These are phyloP conservation scores for Hemibagrus guttatus DNA, from an alignment of 2,797 vertebrate genomes.

Conservation along the genomic window DNA sequence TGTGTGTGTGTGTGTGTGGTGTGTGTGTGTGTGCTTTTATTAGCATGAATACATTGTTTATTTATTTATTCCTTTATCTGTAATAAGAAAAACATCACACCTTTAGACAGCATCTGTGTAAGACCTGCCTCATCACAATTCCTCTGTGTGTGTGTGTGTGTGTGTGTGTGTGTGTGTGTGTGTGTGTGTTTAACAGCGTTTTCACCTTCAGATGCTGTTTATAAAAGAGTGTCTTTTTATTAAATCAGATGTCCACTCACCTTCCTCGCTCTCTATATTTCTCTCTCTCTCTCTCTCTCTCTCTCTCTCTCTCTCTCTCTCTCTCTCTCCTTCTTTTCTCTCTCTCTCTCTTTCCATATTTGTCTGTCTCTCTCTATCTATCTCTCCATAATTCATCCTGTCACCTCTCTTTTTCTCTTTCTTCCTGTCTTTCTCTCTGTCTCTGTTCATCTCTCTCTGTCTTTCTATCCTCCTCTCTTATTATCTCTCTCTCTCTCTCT, in stretches of 20 bases:
- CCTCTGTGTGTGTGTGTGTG: conserved; percentile 1
- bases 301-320: neutral
- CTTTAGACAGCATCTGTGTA: neutral
- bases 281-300: neutral
- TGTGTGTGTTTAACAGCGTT: conserved; percentile 16
- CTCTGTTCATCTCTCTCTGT: neutral
- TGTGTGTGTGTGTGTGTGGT: conserved; percentile 5
- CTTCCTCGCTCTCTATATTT: neutral
- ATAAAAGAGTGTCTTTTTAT: conserved; percentile 40
- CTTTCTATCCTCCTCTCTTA: neutral
- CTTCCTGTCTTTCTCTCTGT: neutral
- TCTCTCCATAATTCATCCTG: neutral
- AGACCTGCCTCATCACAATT: conserved; percentile 28
- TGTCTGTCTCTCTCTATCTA: no score
- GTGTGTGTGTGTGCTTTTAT: conserved; percentile 28
- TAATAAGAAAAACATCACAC: neutral
- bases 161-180: conserved; percentile 7
- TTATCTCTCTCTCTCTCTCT: neutral
- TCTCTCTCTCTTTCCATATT: neutral
- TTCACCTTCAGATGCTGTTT: conserved; percentile 45
- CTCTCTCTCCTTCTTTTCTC: neutral
- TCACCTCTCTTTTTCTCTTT: neutral
- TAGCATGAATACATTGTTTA: conserved; percentile 19
- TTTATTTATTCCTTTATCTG: neutral
- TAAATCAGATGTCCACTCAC: conserved; percentile 46